Evolutionary conservation across 2,888 invertebrate genomes (phyloP), one percentile per base, ranked within the genome.

Genomic region (Hypsopygia costalis): DNA sequence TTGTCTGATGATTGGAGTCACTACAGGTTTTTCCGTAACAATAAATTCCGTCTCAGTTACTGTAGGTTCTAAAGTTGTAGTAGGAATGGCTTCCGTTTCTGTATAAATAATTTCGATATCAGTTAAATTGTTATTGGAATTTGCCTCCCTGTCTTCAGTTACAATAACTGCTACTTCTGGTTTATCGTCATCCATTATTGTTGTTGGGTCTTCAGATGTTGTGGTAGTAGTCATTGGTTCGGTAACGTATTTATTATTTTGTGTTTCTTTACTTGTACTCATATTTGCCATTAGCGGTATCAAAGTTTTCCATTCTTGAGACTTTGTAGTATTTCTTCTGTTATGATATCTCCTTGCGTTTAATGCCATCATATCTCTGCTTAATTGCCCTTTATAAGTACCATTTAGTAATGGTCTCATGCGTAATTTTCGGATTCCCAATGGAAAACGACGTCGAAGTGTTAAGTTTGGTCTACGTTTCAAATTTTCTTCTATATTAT

Each of bases 341-440:
- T 65, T 49, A 10, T 50, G 61, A 40, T 77, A 78, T 54, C 74
- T 78, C 56, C 69, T 64, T 32, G 76, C 66, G 40, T 73, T 77
- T 35, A 77, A 50, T 20, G 77, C 61, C 46, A 81, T 62, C 51
- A 85, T 60, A 49, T 87, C 83, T 59, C 81, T 72, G 46, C 67
- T 82, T 39, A 81, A 36, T 50, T 77, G 81, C 16, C 68, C 70
- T 59, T 82, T 85, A 29, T 60, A 64, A 22, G 74, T 70, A 34
- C 66, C 71, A 35, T 74, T 80, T 39, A 69, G 43, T 46, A 64
- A 53, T 16, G 83, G 81, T 47, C 78, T 69, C 54, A 80, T 72
- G 16, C 78, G 65, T 49, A 81, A 51, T 55, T 75, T 75, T n/a
- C 82, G 70, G 30, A 62, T 44, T 12, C 63, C 65, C 10, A 58